Evolutionary conservation across 2,113 vertebrate species (phyloP), one percentile per base, ranked within the genome.

Genomic region (Calyptomena viridis): DNA sequence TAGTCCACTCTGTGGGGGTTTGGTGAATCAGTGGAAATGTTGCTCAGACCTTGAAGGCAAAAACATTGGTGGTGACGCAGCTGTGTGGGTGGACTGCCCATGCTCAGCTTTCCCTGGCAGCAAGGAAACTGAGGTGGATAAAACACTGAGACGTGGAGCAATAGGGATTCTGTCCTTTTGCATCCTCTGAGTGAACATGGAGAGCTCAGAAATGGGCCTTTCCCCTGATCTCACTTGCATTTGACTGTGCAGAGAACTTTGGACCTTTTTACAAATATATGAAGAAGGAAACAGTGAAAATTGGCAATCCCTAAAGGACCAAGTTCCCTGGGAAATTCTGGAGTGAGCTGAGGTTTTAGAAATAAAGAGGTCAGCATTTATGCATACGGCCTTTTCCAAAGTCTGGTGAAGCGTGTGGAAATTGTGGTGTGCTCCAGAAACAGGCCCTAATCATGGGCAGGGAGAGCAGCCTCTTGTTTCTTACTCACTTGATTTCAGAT

Each of bases 151-250:
- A 9, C 0, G 0, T 23, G 25, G 30, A 35, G 35, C 0, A 0
- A 16, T 5, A 31, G 31, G 8, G 14, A 58, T 16, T 22, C 44
- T 66, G 27, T 44, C 72, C 27, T 42, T 49, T 40, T 24, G 23
- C 15, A 13, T 21, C 66, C 64, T 14, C 60, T 39, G 60, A 20
- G n/a, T 33, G 71, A 82, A 50, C 2, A 2, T 13, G 28, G 13
- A 63, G 15, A 17, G 28, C 15, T 76, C 56, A 31, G 37, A 25
- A 64, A 27, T 2, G 6, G 27, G 44, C 5, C 14, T 52, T 72
- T 44, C 18, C 2, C 15, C 15, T 1, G 0, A 1, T 14, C 20
- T 53, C 0, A 0, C 40, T 60, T 2, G 0, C 27, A 12, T 37
- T 30, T 0, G 2, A 39, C 28, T 0, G 0, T 15, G 37, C 33